A percentile compares a stretch with the other conserved stretches of the same genome.
Conservation (phyloP, 2,797 vertebrate species). For the Chromis chromis region DNA sequence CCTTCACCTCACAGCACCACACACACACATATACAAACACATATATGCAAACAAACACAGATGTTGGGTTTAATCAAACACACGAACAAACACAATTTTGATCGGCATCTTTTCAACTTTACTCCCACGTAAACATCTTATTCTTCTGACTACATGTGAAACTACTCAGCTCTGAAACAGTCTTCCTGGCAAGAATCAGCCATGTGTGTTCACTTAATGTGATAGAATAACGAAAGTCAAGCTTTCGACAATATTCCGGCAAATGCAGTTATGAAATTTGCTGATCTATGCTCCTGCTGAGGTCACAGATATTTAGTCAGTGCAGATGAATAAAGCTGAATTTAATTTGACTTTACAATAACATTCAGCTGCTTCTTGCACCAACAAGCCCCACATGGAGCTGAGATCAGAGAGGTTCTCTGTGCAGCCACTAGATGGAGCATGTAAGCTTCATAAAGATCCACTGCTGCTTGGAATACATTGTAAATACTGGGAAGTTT, state of each 20-base stretch:
- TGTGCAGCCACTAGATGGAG: constrained; percentile 68
- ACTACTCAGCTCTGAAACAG: background rate
- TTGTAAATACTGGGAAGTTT: background rate
- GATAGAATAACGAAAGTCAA: background rate
- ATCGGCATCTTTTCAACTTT: background rate
- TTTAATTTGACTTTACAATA: background rate
- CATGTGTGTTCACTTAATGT: background rate
- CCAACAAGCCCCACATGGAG: background rate
- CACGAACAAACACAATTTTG: background rate
- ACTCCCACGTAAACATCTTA: background rate
- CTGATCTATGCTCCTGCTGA: too few species aligned
- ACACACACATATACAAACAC: constrained; percentile 1
- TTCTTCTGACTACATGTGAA: background rate
- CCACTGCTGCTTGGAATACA: background rate
- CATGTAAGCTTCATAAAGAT: constrained; percentile 35
- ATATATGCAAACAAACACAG: constrained; percentile 2
- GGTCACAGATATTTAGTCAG: background rate
- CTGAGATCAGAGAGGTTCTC: background rate
- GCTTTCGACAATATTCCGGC: background rate
- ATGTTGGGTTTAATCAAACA: background rate
- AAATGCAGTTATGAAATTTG: background rate
- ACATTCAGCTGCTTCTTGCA: background rate
- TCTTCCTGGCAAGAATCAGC: background rate
- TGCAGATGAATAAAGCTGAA: background rate
- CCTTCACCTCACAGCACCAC: background rate